phyloP scores from a whole-genome alignment of 2,888 invertebrate species.

The Leptinotarsa haldemani region DNA sequence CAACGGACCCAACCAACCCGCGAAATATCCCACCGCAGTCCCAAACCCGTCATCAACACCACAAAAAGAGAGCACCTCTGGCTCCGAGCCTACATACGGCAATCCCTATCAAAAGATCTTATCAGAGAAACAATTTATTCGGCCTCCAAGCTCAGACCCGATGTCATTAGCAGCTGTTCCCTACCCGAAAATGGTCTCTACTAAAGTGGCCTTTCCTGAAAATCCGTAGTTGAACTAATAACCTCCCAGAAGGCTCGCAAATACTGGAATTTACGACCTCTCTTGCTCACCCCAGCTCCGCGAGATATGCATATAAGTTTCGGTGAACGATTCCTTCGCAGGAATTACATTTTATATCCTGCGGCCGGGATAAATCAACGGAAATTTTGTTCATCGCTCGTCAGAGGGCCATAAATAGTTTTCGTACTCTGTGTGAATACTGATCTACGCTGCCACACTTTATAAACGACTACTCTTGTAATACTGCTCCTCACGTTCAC shows the following conservation, averaged over 20 bases:
- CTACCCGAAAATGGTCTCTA: constrained; percentile 17
- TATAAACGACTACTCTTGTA: neutral
- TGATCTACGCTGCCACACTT: constrained; percentile 16
- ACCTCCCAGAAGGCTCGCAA: constrained; percentile 24
- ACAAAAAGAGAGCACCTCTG: neutral
- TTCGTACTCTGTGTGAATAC: constrained; percentile 30
- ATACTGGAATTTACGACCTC: constrained; percentile 24
- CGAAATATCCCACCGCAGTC: neutral
- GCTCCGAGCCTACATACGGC: neutral
- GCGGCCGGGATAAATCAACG: constrained; percentile 34
- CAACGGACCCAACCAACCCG: neutral
- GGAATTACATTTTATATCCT: constrained; percentile 39
- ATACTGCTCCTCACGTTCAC: no score
- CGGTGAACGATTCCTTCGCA: constrained; percentile 35
- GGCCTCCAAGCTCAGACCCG: constrained; percentile 5
- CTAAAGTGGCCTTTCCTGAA: constrained; percentile 20
- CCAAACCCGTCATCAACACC: constrained; percentile 17
- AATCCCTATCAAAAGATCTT: constrained; percentile 15
- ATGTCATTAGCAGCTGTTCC: constrained; percentile 27
- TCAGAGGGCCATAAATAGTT: constrained; percentile 38
- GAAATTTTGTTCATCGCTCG: constrained; percentile 42
- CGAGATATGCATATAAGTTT: constrained; percentile 33
- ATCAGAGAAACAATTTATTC: constrained; percentile 24
- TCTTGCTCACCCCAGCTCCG: constrained; percentile 17
- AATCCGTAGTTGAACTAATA: constrained; percentile 28